Conservation (phyloP, 2,113 vertebrate genomes). For the Cathartes aura region DNA sequence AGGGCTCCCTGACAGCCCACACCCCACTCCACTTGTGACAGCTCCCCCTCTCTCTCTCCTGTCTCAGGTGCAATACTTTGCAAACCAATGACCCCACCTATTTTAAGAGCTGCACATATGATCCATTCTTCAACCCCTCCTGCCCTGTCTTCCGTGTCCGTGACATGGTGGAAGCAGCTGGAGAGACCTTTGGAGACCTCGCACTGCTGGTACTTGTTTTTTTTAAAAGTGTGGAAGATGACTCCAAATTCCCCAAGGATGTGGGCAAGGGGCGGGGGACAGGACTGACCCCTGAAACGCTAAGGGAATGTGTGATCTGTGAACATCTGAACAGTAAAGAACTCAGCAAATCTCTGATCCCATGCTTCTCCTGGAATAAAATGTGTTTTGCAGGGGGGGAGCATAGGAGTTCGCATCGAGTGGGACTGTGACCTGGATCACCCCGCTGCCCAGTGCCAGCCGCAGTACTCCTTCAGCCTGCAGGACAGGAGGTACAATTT, state of each 20-base stretch:
- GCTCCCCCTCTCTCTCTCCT: not conserved
- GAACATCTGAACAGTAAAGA: not conserved
- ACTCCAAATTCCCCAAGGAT: not conserved
- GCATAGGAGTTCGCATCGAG: constrained; percentile 53
- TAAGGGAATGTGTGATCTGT: not conserved
- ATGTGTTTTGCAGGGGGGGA: constrained; percentile 68
- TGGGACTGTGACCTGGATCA: constrained; percentile 77
- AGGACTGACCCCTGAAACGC: not conserved
- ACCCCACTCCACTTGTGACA: fast-evolving
- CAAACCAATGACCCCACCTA: constrained; percentile 70
- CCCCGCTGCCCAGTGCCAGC: constrained; percentile 12
- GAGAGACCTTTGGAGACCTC: constrained; percentile 68
- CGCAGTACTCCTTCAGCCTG: constrained; percentile 74
- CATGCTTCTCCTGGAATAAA: not conserved
- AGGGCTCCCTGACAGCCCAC: not conserved
- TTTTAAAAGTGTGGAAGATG: not conserved
- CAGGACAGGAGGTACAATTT: constrained; percentile 75
- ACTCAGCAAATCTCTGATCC: not conserved
- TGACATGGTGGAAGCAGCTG: constrained; percentile 69
- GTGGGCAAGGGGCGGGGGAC: not conserved
- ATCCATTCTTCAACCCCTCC: constrained; percentile 48
- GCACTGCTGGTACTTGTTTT: constrained; percentile 63
- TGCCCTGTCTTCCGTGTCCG: constrained; percentile 77
- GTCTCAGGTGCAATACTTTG: constrained; percentile 70
- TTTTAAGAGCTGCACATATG: constrained; percentile 73